Percentiles rank a stretch among this genome's conserved stretches.
Conservation (phyloP, 2,797 vertebrate genomes). For the Urosaurus nigricauda region DNA sequence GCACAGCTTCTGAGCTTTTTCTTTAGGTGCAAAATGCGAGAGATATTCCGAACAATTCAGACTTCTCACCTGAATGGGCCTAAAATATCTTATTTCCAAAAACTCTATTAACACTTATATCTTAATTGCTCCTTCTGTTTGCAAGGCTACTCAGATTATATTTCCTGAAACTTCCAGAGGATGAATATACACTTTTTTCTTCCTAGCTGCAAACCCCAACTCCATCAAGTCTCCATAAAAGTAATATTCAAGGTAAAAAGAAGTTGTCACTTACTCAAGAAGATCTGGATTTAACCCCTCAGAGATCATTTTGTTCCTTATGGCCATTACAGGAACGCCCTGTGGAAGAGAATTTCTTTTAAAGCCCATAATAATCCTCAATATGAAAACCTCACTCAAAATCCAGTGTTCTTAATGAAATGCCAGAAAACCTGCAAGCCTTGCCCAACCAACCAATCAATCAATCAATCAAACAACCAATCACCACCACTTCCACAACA, state of each 20-base stretch:
- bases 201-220: not conserved
- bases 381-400: not conserved
- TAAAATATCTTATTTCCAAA: no score
- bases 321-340: constrained; percentile 98
- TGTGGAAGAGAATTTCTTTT: constrained; percentile 65
- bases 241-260: constrained; percentile 16
- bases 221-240: not conserved
- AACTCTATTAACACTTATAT: not conserved
- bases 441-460: no score
- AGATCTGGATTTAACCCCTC: constrained; percentile 94
- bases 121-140: not conserved
- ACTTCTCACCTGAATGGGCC: not conserved
- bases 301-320: constrained; percentile 96
- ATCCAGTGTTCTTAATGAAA: constrained; percentile 17
- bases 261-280: constrained; percentile 90
- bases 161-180: constrained; percentile 16
- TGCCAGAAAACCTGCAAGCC: no score
- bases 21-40: not conserved
- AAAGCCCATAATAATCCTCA: not conserved
- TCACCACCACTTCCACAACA: no score
- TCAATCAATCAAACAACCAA: no score
- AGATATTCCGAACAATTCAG: not conserved
- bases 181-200: not conserved
- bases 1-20: not conserved
- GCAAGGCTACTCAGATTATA: not conserved